Base-by-base conservation (phyloP, 2,113 vertebrate genomes). In the Trinectes maculatus region DNA sequence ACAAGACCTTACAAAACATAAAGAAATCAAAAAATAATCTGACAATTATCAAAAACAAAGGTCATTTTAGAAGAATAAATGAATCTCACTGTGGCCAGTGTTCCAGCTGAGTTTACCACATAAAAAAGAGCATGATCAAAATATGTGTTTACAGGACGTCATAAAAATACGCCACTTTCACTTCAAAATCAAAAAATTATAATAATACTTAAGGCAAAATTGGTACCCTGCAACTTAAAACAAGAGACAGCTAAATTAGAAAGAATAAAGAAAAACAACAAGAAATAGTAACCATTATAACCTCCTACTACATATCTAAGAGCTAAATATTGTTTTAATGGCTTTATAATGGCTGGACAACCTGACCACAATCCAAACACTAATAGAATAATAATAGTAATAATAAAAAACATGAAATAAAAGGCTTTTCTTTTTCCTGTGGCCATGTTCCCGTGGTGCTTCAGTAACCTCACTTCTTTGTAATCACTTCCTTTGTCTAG, bases 201-300 rank as follows among this genome's bases (percentile, higher is more conserved):
- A 89, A 92, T 77, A 92, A 93, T 91, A 89, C 93, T 96, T 96
- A 98, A 97, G 96, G 96, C 95, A 92, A 94, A 91, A 92, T 69
- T 71, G 83, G 79, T 79, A 76, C 84, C 72, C 92, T 79, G 81
- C 92, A 94, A 92, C 89, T 92, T 90, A 92, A n/a, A 89, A 86
- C 84, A 82, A 60, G 42, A 83, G 80, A 69, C 58, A 82, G 63
- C 9, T 13, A 36, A 79, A 68, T 33, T 3, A 22, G 6, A 77
- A 61, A 80, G 74, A 48, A 73, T 15, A 65, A 44, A 55, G 59
- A 74, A n/a, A n/a, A 67, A 61, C 7, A 62, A 6, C n/a, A 56
- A 34, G 1, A 71, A 49, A 65, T 66, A 13, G 55, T 26, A 53
- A 66, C 44, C 44, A 36, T n/a, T n/a, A n/a, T n/a, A n/a, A n/a